Evolutionary conservation across 2,888 invertebrate species (phyloP), one percentile per base, ranked within the genome.

Genomic region (Lagria hirta): DNA sequence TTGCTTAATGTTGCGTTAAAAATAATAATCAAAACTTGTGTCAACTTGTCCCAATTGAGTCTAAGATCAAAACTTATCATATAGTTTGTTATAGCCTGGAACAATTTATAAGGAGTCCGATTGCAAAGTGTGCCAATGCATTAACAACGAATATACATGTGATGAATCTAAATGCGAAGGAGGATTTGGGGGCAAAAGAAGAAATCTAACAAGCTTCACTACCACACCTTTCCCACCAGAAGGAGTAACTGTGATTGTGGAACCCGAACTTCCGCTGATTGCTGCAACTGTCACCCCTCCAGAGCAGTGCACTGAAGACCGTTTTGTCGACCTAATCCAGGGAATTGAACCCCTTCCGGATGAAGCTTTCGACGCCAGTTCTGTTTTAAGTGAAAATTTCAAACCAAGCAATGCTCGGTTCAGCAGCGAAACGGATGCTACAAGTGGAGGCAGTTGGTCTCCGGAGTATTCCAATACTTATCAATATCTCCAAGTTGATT

Each of bases 91-190:
- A n/a, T 6, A 6, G 81, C 89, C 92, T 0, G 85, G 86, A 10
- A 80, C 80, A 34, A 76, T 83, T 0, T 66, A 79, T 2, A 58
- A 69, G 7, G 80, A 81, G 56, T 73, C 73, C 1, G 80, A 79
- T 0, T 88, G 87, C 60, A 78, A 81, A 57, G 75, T 80, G 7
- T 93, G 92, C 60, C 90, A 90, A 56, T 93, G 93, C 58, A 73
- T 88, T 4, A 79, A 86, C 61, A 90, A 92, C 69, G 76, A 76
- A 12, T 80, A 85, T 44, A 77, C 81, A 27, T 92, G 92, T 62
- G 82, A 83, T 62, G 69, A 75, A 15, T 73, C 73, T 4, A 51
- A 69, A 1, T 84, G 84, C 17, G 18, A 20, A 8, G 24, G 10
- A 23, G n/a, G n/a, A n/a, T n/a, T n/a, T n/a, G n/a, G n/a, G n/a